Evolutionary conservation across 2,888 invertebrate genomes (phyloP).

Genomic region (Sminthurides aquaticus): DNA sequence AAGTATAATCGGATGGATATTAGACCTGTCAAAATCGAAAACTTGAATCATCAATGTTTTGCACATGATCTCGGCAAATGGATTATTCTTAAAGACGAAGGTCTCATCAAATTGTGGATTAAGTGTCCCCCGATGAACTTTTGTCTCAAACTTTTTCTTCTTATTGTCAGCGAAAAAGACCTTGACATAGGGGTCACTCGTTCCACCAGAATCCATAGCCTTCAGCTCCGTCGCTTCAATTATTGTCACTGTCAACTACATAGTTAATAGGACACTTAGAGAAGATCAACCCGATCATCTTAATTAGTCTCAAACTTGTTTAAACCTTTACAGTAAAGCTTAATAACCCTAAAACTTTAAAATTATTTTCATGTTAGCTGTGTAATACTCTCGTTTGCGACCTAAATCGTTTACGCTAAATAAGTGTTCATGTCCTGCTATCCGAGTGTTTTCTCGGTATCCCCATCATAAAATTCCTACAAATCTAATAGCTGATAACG

Average conservation of each 20-base stretch:
- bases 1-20: too few species aligned
- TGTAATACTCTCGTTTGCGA: not conserved
- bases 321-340: too few species aligned
- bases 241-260: slow-evolving; percentile 39
- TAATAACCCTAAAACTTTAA: too few species aligned
- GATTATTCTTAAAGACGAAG: slow-evolving; percentile 41
- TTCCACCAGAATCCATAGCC: slow-evolving; percentile 43
- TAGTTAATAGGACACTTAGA: not conserved
- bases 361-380: too few species aligned
- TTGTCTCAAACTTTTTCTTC: slow-evolving; percentile 43
- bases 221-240: slow-evolving; percentile 38
- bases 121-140: slow-evolving; percentile 40
- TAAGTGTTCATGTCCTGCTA: too few species aligned
- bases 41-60: slow-evolving; percentile 42
- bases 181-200: slow-evolving; percentile 41
- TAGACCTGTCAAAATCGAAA: slow-evolving; percentile 42
- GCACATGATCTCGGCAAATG: slow-evolving; percentile 42
- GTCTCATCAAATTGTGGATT: slow-evolving; percentile 40
- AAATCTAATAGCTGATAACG: too few species aligned
- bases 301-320: too few species aligned
- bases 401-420: too few species aligned
- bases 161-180: slow-evolving; percentile 40
- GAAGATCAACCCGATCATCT: not conserved
- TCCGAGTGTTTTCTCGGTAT: too few species aligned
- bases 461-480: too few species aligned